phyloP scores from a whole-genome alignment of 2,113 vertebrate genomes.

The Perca schrenkii region DNA sequence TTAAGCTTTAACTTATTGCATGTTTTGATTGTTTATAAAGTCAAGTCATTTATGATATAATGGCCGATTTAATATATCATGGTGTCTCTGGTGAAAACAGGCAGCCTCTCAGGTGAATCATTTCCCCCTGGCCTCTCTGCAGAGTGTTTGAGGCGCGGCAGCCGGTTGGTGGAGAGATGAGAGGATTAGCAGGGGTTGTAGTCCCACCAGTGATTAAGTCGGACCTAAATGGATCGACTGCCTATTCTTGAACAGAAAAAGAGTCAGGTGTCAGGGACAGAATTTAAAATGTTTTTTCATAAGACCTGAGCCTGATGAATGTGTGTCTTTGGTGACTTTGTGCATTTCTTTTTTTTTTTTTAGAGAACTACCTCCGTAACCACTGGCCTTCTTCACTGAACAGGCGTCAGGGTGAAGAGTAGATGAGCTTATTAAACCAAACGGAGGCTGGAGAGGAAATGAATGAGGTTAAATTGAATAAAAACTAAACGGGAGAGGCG shows the following conservation, averaged over 20 bases:
- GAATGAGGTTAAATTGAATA: constrained; percentile 44
- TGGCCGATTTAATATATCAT: background rate
- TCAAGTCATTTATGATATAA: background rate
- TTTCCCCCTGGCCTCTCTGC: constrained; percentile 1
- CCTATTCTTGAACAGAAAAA: constrained; percentile 66
- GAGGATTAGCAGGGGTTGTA: constrained; percentile 68
- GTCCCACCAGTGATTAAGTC: constrained; percentile 61
- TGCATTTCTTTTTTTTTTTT: background rate
- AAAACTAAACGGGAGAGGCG: constrained; percentile 21
- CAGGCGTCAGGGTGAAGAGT: background rate
- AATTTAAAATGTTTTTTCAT: background rate
- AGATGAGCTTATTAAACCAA: constrained; percentile 28
- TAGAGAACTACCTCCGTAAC: background rate
- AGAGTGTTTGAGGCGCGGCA: constrained; percentile 21
- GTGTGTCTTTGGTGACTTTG: background rate
- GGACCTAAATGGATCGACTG: constrained; percentile 70
- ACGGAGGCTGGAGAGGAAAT: constrained; percentile 49
- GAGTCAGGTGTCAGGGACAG: constrained; percentile 30
- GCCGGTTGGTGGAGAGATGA: constrained; percentile 67
- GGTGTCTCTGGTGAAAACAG: background rate
- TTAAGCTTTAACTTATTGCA: background rate
- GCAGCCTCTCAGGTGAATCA: constrained; percentile 17
- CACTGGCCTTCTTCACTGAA: background rate
- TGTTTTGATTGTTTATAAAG: background rate
- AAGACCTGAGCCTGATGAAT: background rate